Evolutionary conservation across 2,888 invertebrate genomes (phyloP), one percentile per base, ranked within the genome.

Genomic region (Chorisops tibialis): DNA sequence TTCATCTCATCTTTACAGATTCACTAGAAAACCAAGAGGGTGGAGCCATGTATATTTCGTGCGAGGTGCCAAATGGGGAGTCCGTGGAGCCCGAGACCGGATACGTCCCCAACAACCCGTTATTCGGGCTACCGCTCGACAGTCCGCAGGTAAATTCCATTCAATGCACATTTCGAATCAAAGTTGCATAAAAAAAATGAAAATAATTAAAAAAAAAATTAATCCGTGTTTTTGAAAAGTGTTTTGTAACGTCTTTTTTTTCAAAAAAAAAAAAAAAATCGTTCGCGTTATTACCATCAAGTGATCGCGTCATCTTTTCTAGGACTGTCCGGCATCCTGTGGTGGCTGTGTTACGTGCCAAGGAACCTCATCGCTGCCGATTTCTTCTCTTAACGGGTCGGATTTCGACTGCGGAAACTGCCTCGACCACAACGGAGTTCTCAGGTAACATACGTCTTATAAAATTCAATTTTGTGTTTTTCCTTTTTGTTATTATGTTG

Each of bases 31-130:
- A 76, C 73, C 75, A 76, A 75, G 78, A 78, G 77, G 79, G 79
- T 78, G 79, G 78, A 79, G 79, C 78, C 61, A 79, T 79, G 79
- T 78, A 78, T 74, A 78, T 79, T 75, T 76, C 78, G 74, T 78
- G 79, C 73, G 78, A 77, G 74, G 79, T 77, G 74, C 75, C 78
- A 73, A 78, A 77, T 72, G 76, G 75, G 69, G 56, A 56, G 30
- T 74, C 77, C 73, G 74, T 77, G 76, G 78, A 79, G 73, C 75
- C 78, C 69, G 79, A 78, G 73, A 76, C 78, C 71, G 79, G 79
- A 74, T 78, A 78, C 70, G 77, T 78, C 68, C 78, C 78, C 70
- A 78, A 78, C 69, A 78, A 79, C 75, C 77, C 78, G 72, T 75
- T 78, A 73, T 78, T 79, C 70, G 79, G 79, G 67, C 69, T 78